Evolutionary conservation across 1,140 invertebrate species (phyloP), one percentile per base, ranked within the genome.

Genomic region (Thrips palmi): DNA sequence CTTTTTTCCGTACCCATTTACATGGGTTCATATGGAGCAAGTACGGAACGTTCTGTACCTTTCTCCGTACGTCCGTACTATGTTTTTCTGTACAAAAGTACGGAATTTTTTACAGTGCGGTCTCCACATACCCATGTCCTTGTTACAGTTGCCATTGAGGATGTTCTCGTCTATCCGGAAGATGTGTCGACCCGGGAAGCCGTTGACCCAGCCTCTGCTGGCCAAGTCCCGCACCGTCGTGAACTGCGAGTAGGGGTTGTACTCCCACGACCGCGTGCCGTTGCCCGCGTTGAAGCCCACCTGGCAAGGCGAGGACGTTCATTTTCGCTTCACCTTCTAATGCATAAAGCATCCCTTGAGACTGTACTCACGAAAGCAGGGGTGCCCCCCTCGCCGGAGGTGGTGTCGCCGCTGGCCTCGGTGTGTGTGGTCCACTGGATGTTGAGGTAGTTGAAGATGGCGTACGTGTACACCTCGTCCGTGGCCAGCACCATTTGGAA

Each of bases 221-320:
- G 75, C 70, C 33, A 93, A 60, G 59, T 89, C 81, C 41, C 80
- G 64, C 7, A 92, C 65, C 14, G 85, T 80, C 18, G 83, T 76
- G 21, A 68, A 65, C 59, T 92, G 87, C 30, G 86, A 91, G 57
- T 89, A 93, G 0, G 88, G 88, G 37, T 67, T 70, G 54, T 92
- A 92, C 57, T 91, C 83, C 55, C 77, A 91, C 40, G 74, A 75
- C 52, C 77, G 69, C 1, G 87, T 96, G 11, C 84, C 88, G 52
- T 96, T 96, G 38, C 89, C 89, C 35, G 80, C 88, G 53, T 96
- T 94, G 58, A 94, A 96, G 24, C 89, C 89, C 49, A 94, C 73
- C 82, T 86, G 48, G 30, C 3, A 34, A 23, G 12, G 33, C 7
- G 15, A 34, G n/a, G 30, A 2, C 4, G 7, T 36, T 24, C 21